phyloP scores from a whole-genome alignment of 1,140 invertebrate genomes.

The Epicauta chinensis region DNA sequence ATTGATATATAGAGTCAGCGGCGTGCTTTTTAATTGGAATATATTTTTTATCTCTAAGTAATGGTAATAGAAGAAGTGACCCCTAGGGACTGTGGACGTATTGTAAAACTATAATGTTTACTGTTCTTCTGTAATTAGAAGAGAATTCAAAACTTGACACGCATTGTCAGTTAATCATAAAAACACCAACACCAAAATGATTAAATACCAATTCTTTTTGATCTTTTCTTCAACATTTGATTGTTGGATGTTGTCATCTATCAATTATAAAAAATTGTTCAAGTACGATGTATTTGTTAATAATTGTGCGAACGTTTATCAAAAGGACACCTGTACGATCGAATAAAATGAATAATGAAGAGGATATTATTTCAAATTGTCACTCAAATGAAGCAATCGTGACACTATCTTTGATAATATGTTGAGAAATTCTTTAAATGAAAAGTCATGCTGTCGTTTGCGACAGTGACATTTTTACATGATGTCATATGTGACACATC shows the following conservation, averaged over 20 bases:
- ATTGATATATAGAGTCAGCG: slow-evolving; percentile 43
- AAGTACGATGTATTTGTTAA: no score
- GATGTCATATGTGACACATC: slow-evolving; percentile 33
- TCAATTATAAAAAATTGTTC: no score
- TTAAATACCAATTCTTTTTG: no score
- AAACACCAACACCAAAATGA: no score
- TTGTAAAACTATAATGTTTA: slow-evolving; percentile 35
- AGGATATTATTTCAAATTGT: slow-evolving; percentile 11
- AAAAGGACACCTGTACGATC: not conserved
- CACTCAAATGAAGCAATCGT: slow-evolving; percentile 10
- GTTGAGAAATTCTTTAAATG: slow-evolving; percentile 9
- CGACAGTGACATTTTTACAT: slow-evolving; percentile 32
- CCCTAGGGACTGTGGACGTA: slow-evolving; percentile 31
- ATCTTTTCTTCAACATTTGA: no score
- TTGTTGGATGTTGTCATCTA: no score
- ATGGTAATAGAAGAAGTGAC: slow-evolving; percentile 41
- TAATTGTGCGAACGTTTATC: no score
- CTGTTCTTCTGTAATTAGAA: slow-evolving; percentile 27
- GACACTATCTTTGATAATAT: slow-evolving; percentile 12
- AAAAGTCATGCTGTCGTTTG: slow-evolving; percentile 17
- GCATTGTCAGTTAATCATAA: slow-evolving; percentile 15
- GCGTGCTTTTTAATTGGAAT: slow-evolving; percentile 43
- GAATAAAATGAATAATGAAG: slow-evolving; percentile 1
- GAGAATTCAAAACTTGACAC: slow-evolving; percentile 29
- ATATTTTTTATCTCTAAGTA: slow-evolving; percentile 42